Conservation (phyloP, 2,797 vertebrate genomes). For the Miichthys miiuy region DNA sequence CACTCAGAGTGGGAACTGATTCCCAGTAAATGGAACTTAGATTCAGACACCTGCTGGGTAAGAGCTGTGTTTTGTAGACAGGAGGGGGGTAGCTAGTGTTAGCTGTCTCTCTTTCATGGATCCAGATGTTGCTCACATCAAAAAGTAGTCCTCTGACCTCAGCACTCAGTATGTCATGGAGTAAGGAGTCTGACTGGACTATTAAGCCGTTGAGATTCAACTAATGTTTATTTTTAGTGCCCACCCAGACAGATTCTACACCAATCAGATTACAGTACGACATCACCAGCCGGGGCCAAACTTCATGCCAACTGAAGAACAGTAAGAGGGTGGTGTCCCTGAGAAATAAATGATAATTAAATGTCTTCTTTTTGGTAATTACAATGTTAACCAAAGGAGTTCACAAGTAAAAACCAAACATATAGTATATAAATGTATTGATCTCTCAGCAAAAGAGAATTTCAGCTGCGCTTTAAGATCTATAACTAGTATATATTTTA, state of each 20-base stretch:
- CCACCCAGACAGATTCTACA: not conserved
- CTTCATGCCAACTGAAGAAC: not conserved
- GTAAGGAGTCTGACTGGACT: too few species aligned
- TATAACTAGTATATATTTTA: not conserved
- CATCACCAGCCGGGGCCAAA: not conserved
- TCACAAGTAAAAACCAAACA: not conserved
- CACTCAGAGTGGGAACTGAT: too few species aligned
- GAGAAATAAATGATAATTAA: not conserved
- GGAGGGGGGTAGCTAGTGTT: not conserved
- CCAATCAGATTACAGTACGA: not conserved
- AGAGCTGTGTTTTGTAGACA: not conserved
- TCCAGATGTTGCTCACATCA: constrained; percentile 22
- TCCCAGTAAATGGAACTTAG: too few species aligned
- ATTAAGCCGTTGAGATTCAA: not conserved
- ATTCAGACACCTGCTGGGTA: too few species aligned
- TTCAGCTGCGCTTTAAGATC: not conserved
- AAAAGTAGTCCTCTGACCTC: not conserved
- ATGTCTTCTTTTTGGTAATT: not conserved
- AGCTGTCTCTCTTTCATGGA: constrained; percentile 3
- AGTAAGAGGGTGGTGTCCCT: not conserved
- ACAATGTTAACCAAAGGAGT: too few species aligned
- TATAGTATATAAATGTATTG: not conserved
- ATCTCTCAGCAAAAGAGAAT: not conserved
- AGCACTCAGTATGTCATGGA: not conserved
- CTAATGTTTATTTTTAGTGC: not conserved